Conservation (phyloP, 1,140 invertebrate species). For the Cotesia typhae region DNA sequence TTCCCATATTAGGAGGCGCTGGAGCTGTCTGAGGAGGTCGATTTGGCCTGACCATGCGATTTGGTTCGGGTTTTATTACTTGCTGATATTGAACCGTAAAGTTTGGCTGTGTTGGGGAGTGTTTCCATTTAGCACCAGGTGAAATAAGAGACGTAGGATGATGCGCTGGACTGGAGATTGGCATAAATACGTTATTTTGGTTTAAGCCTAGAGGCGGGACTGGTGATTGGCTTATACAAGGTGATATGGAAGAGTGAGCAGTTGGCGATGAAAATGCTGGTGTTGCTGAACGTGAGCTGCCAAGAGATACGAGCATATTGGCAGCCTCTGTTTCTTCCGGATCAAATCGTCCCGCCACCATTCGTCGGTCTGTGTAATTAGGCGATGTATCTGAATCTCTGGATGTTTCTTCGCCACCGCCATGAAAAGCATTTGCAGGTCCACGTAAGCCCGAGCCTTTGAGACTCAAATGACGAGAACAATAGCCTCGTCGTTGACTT, state of each 20-base stretch:
- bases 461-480: constrained; percentile 93
- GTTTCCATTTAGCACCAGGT: constrained; percentile 63
- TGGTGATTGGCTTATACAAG: constrained; percentile 74
- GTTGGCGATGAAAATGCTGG: constrained; percentile 86
- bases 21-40: constrained; percentile 54
- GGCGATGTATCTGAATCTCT: constrained; percentile 89
- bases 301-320: constrained; percentile 93
- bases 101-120: constrained; percentile 64
- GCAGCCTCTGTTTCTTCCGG: constrained; percentile 96
- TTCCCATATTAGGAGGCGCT: constrained; percentile 65
- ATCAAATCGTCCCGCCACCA: constrained; percentile 82
- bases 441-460: constrained; percentile 74
- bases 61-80: constrained; percentile 70
- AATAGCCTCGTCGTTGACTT: constrained; percentile 94
- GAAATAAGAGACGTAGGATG: constrained; percentile 60
- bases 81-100: constrained; percentile 66
- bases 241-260: constrained; percentile 72
- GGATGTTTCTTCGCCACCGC: constrained; percentile 89
- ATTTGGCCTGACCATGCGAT: constrained; percentile 60
- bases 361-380: constrained; percentile 75
- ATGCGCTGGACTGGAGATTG: constrained; percentile 76
- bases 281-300: constrained; percentile 89
- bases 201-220: constrained; percentile 69
- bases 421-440: constrained; percentile 64
- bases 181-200: constrained; percentile 84